Evolutionary conservation across 2,113 vertebrate genomes (phyloP).

Genomic region (Amblyopsis rosae): DNA sequence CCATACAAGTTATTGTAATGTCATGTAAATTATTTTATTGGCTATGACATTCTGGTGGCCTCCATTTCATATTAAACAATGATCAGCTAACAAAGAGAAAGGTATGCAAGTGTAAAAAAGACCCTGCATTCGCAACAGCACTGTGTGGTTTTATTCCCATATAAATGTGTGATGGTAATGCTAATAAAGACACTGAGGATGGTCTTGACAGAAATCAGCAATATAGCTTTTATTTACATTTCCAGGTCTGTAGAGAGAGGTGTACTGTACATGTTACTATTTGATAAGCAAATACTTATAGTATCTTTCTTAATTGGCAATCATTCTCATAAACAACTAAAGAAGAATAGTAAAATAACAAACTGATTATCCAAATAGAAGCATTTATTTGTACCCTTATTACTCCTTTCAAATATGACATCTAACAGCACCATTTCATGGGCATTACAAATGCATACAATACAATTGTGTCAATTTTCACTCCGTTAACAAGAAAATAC

Average conservation of each 20-base stretch:
- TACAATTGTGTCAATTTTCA: slow-evolving; percentile 21
- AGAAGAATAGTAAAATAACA: slow-evolving; percentile 29
- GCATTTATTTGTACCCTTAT: slow-evolving; percentile 31
- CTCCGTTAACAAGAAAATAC: slow-evolving; percentile 65
- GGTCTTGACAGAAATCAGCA: slow-evolving; percentile 30
- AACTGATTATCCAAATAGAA: slow-evolving; percentile 33
- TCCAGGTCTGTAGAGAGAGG: slow-evolving; percentile 59
- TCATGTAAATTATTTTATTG: slow-evolving; percentile 81
- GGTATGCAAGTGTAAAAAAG: too few relatives aligned
- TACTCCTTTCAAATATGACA: slow-evolving; percentile 57
- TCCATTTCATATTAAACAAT: slow-evolving; percentile 70
- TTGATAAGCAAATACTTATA: slow-evolving; percentile 57
- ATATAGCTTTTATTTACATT: slow-evolving; percentile 69
- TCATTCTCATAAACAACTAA: slow-evolving; percentile 12
- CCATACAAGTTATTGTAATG: slow-evolving; percentile 68
- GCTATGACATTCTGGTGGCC: slow-evolving; percentile 59
- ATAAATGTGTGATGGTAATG: slow-evolving; percentile 7
- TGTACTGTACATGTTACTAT: slow-evolving; percentile 57
- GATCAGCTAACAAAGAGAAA: slow-evolving; percentile 31
- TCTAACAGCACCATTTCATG: slow-evolving; percentile 56
- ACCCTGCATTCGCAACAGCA: too few relatives aligned
- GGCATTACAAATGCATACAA: slow-evolving; percentile 53
- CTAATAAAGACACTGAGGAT: slow-evolving; percentile 8
- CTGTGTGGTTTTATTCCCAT: too few relatives aligned
- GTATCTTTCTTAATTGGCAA: slow-evolving; percentile 30